These are phyloP conservation scores for Recurvirostra avosetta DNA, from an alignment of 2,113 vertebrate genomes.

Conservation along the genomic window DNA sequence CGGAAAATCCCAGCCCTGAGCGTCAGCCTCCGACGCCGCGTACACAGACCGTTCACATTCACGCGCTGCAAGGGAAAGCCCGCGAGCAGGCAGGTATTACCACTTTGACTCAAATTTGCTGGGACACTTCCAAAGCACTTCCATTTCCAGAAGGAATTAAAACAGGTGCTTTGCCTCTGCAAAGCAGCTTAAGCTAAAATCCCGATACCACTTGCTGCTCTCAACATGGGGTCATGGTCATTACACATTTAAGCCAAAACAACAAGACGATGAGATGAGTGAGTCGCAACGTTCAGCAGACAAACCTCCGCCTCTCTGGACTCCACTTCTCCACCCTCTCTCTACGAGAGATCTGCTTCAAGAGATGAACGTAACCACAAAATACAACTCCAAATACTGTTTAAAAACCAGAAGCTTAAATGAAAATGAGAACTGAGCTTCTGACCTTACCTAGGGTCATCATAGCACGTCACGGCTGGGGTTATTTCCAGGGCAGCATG, in stretches of 20 bases:
- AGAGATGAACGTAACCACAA: background rate
- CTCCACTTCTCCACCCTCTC: background rate
- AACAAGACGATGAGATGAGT: background rate
- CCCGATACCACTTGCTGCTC: background rate
- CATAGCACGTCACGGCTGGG: background rate
- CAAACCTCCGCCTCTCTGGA: background rate
- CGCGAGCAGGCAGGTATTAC: background rate
- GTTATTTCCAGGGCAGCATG: slow-evolving; percentile 50
- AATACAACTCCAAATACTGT: background rate
- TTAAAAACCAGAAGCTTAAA: slow-evolving; percentile 20
- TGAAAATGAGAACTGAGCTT: slow-evolving; percentile 18
- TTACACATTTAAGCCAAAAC: background rate
- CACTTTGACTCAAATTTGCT: background rate
- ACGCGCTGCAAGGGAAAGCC: background rate
- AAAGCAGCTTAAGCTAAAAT: slow-evolving; percentile 39
- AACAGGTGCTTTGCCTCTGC: slow-evolving; percentile 19
- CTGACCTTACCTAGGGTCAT: slow-evolving; percentile 11
- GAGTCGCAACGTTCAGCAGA: background rate
- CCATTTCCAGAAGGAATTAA: slow-evolving; percentile 33
- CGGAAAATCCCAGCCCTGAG: background rate
- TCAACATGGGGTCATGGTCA: background rate
- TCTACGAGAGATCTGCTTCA: background rate
- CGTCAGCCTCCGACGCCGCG: background rate
- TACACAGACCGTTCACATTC: background rate
- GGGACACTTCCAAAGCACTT: background rate